phyloP scores from a whole-genome alignment of 2,888 invertebrate species.

The Latheticus oryzae region DNA sequence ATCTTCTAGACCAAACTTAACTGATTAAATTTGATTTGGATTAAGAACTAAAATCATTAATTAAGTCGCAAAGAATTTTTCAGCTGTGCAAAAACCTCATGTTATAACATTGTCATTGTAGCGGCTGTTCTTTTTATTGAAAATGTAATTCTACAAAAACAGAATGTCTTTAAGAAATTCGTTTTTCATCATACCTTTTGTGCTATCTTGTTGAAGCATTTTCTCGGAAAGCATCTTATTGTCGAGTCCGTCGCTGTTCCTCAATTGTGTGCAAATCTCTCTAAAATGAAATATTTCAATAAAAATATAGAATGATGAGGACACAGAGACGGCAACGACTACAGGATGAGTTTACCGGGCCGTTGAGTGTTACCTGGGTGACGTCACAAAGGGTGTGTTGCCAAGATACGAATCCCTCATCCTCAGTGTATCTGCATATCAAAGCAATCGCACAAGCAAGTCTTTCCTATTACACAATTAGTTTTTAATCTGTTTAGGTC shows the following conservation, averaged over 20 bases:
- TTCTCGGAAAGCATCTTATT: too few species aligned
- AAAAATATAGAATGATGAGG: slow-evolving; percentile 41
- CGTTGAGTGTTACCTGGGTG: slow-evolving; percentile 62
- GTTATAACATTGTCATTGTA: too few species aligned
- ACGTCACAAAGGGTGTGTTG: slow-evolving; percentile 65
- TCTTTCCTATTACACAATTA: slow-evolving; percentile 53
- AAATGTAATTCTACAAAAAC: too few species aligned
- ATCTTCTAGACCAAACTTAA: too few species aligned
- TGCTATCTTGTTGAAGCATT: too few species aligned
- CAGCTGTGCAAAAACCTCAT: too few species aligned
- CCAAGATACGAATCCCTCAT: slow-evolving; percentile 63
- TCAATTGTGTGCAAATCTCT: slow-evolving; percentile 25
- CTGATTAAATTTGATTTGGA: too few species aligned
- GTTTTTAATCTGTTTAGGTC: slow-evolving; percentile 49
- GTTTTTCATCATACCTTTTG: too few species aligned
- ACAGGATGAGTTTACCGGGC: slow-evolving; percentile 41
- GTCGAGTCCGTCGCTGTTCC: slow-evolving; percentile 10
- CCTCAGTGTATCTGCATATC: slow-evolving; percentile 60
- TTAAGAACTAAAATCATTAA: too few species aligned
- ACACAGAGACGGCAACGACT: slow-evolving; percentile 24
- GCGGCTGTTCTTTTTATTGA: too few species aligned
- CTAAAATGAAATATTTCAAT: slow-evolving; percentile 41
- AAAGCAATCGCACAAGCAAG: slow-evolving; percentile 60
- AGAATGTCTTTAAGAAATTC: too few species aligned
- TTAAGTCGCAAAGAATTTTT: too few species aligned